These are phyloP conservation scores for Zaprionus taronus DNA, from an alignment of 1,140 invertebrate species.

Conservation along the genomic window DNA sequence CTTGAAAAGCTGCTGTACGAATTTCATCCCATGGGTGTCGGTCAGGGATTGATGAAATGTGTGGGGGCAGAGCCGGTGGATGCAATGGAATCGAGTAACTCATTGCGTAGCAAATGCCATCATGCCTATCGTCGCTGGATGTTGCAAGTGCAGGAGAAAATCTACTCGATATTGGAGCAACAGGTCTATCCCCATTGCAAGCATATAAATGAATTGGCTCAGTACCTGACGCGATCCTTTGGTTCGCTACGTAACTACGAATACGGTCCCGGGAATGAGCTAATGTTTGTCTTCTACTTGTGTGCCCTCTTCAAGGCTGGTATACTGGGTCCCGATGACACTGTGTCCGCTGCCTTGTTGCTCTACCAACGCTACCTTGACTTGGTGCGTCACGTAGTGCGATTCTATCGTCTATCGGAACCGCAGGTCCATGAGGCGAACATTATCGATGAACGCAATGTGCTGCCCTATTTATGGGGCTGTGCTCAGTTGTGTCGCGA, in stretches of 20 bases:
- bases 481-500: conserved; percentile 45
- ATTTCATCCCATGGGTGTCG: conserved; percentile 20
- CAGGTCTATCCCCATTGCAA: conserved; percentile 39
- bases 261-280: conserved; percentile 49
- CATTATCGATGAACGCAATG: conserved; percentile 47
- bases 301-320: conserved; percentile 51
- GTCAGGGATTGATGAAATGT: conserved; percentile 2
- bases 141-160: conserved; percentile 39
- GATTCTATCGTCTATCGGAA: conserved; percentile 24
- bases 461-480: conserved; percentile 59
- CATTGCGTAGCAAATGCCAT: conserved; percentile 5
- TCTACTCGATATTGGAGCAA: conserved; percentile 36
- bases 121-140: conserved; percentile 37
- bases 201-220: conserved; percentile 56
- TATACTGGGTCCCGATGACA: conserved; percentile 43
- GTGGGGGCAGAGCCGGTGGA: not conserved
- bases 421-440: not conserved
- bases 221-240: conserved; percentile 55
- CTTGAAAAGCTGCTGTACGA: conserved; percentile 39
- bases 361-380: conserved; percentile 50
- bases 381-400: conserved; percentile 42
- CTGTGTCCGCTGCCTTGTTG: conserved; percentile 50
- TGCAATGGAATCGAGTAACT: conserved; percentile 3
- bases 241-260: conserved; percentile 29
- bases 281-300: conserved; percentile 66